phyloP scores from a whole-genome alignment of 2,113 vertebrate species.

The Sarotherodon lohbergeri region DNA sequence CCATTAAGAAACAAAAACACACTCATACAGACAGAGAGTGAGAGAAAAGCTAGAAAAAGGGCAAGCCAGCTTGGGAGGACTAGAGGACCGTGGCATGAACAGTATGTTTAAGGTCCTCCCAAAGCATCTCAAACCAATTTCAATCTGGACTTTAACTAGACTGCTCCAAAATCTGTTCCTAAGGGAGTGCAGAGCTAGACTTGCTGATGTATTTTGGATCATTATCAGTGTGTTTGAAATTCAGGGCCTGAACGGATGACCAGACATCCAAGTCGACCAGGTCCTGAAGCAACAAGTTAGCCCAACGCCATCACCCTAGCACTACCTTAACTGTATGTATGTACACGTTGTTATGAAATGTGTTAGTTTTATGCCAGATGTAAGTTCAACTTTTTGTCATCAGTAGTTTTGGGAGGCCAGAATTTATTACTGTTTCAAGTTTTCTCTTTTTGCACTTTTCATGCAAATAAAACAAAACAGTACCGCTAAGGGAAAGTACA shows the following conservation, averaged over 20 bases:
- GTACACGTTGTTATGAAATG: background rate
- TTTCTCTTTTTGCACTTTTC: background rate
- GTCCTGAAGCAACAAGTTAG: background rate
- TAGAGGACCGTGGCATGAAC: background rate
- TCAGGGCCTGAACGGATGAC: background rate
- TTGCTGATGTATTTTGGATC: background rate
- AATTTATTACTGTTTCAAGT: background rate
- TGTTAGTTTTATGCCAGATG: background rate
- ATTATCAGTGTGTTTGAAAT: background rate
- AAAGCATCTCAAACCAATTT: background rate
- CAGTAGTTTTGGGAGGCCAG: background rate
- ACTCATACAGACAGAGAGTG: background rate
- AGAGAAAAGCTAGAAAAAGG: background rate
- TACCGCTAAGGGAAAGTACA: accelerated
- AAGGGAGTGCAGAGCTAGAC: background rate
- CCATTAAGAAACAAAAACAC: background rate
- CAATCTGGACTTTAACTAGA: background rate
- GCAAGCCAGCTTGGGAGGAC: background rate
- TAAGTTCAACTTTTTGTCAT: background rate
- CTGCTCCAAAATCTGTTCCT: background rate
- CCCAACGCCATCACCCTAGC: background rate
- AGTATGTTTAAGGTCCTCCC: background rate
- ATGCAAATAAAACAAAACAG: background rate
- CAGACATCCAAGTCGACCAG: background rate
- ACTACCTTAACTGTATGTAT: background rate